A percentile compares a stretch with the other conserved stretches of the same genome.
These are phyloP conservation scores for Neoitamus cyanurus DNA, from an alignment of 2,888 invertebrate genomes.

Conservation along the genomic window DNA sequence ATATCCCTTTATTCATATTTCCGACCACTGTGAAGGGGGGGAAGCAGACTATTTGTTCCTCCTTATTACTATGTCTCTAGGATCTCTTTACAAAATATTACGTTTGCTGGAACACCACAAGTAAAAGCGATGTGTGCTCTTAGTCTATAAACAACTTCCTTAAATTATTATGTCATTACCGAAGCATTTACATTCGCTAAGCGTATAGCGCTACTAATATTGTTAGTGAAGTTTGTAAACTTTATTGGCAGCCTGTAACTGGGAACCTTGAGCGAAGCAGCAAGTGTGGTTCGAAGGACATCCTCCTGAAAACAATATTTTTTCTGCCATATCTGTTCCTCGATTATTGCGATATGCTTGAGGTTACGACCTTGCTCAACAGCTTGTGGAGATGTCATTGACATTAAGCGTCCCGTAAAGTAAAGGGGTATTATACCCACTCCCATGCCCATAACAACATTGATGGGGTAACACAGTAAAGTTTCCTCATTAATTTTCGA, in stretches of 20 bases:
- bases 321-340: not conserved
- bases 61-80: too few relatives aligned
- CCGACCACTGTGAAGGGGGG: too few relatives aligned
- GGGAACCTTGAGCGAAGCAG: not conserved
- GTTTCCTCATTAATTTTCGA: not conserved
- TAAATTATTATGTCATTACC: too few relatives aligned
- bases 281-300: not conserved
- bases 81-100: too few relatives aligned
- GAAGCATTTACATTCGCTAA: too few relatives aligned
- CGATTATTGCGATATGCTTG: not conserved
- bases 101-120: too few relatives aligned
- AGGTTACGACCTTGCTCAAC: not conserved
- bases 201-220: too few relatives aligned
- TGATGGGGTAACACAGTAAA: not conserved
- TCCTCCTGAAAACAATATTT: not conserved
- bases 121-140: too few relatives aligned
- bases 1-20: too few relatives aligned
- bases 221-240: not conserved
- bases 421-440: not conserved
- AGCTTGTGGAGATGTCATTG: not conserved
- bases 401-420: not conserved
- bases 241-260: not conserved
- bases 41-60: too few relatives aligned
- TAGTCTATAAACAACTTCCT: too few relatives aligned
- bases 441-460: not conserved